phyloP scores from a whole-genome alignment of 2,113 vertebrate species.

The Ptyas mucosa region DNA sequence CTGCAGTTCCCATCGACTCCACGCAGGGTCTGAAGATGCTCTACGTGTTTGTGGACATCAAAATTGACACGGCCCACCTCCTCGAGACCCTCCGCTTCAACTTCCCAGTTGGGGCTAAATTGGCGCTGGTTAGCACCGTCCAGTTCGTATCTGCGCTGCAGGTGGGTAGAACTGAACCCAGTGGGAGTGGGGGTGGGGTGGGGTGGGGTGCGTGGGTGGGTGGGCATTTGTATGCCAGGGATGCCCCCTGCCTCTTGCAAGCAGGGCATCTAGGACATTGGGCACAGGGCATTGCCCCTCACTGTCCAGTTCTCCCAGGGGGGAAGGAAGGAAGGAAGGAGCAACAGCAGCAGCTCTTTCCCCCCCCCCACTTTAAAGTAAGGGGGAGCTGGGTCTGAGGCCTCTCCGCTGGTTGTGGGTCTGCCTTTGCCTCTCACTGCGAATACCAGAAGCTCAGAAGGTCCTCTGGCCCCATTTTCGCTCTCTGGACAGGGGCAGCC shows the following conservation, averaged over 20 bases:
- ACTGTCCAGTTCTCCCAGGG: background rate
- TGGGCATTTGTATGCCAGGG: too few relatives aligned
- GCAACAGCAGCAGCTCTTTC: background rate
- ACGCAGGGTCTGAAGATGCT: constrained; percentile 88
- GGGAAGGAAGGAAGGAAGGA: background rate
- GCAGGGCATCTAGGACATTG: background rate
- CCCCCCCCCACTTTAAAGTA: background rate
- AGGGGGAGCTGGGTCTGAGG: background rate
- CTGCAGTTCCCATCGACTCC: constrained; percentile 88
- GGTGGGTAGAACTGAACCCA: constrained; percentile 64
- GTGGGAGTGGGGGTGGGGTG: too few relatives aligned
- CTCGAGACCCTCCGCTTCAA: constrained; percentile 90
- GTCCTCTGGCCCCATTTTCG: background rate
- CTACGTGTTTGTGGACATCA: constrained; percentile 97
- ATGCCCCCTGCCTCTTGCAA: background rate
- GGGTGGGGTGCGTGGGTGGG: background rate
- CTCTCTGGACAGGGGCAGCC: background rate
- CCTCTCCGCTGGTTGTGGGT: background rate
- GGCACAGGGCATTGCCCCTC: background rate
- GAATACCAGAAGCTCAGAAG: background rate
- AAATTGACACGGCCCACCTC: constrained; percentile 90
- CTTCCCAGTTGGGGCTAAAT: constrained; percentile 73
- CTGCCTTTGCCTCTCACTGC: background rate
- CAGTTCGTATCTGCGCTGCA: constrained; percentile 94
- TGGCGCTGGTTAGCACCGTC: constrained; percentile 96